Evolutionary conservation across 2,797 vertebrate species (phyloP), one percentile per base, ranked within the genome.

Genomic region (Yasuhikotakia modesta): DNA sequence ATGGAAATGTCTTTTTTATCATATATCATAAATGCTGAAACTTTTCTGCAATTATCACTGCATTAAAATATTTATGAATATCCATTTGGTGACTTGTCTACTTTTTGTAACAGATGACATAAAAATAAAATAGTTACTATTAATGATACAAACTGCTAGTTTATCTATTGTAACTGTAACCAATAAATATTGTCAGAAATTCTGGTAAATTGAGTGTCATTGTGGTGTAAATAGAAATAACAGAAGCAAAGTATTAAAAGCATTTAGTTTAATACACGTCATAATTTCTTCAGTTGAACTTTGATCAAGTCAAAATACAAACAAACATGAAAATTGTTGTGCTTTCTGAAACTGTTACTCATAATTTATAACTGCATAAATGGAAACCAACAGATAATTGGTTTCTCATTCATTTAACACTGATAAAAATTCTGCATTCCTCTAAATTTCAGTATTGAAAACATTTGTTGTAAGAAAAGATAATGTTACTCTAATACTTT

Each of bases 61-160:
- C 72, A 82, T 79, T 81, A 85, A 85, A 85, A 43, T 55, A 61
- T 73, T 80, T 74, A 74, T 75, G 78, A 16, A 80, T 63, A 60
- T 11, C 27, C 17, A 63, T 32, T 43, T 63, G 17, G 46, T 16
- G 13, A 22, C 46, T 50, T 22, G 24, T 58, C 13, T 60, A 30
- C 4, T 63, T 21, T 11, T 45, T 63, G 12, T 55, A 55, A 12
- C 48, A 50, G 16, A 50, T 1, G 6, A 50, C 0, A 50, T 55
- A 3, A 39, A 39, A 10, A 39, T 39, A 39, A 3, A 5, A 35
- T 35, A 35, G 32, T 35, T 35, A 35, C 32, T 35, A 35, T 35
- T 35, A 35, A 35, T 4, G 32, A 3, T 35, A 35, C 32, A 35
- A 35, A 5, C 32, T 35, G 32, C 3, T 7, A 4, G 27, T 27